These are phyloP conservation scores for Ifrita kowaldi DNA, from an alignment of 2,113 vertebrate species.

Conservation along the genomic window DNA sequence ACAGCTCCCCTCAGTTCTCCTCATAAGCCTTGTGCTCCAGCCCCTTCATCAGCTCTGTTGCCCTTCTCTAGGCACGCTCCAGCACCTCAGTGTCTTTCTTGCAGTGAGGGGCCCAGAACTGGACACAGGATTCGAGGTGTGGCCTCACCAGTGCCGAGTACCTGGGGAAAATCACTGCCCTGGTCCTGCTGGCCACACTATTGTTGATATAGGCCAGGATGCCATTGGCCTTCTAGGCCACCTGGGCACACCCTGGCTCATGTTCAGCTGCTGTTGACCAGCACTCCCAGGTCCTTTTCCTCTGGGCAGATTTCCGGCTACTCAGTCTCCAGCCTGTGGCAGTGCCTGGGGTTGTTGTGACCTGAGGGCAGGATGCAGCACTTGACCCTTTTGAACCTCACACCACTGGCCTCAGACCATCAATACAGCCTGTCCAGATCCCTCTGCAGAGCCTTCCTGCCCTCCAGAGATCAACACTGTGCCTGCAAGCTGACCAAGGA, in stretches of 20 bases:
- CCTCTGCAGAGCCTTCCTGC: not conserved
- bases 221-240: not conserved
- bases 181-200: not conserved
- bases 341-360: not conserved
- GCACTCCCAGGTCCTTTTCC: accelerated
- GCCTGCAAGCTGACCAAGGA: not conserved
- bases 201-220: not conserved
- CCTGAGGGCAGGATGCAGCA: not conserved
- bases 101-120: not conserved
- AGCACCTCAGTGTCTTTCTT: not conserved
- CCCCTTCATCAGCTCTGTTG: not conserved
- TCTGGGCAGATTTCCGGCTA: not conserved
- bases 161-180: not conserved
- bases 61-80: not conserved
- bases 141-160: not conserved
- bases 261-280: not conserved
- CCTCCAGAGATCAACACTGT: not conserved
- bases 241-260: not conserved
- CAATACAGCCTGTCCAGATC: not conserved
- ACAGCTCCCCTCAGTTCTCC: not conserved
- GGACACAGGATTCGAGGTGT: not conserved
- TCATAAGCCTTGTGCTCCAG: not conserved
- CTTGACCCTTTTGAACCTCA: not conserved
- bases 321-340: not conserved
- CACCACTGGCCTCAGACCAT: not conserved